Percentiles rank a stretch among this genome's conserved stretches.
Conservation (phyloP, 2,113 vertebrate genomes). For the Microtus richardsoni region DNA sequence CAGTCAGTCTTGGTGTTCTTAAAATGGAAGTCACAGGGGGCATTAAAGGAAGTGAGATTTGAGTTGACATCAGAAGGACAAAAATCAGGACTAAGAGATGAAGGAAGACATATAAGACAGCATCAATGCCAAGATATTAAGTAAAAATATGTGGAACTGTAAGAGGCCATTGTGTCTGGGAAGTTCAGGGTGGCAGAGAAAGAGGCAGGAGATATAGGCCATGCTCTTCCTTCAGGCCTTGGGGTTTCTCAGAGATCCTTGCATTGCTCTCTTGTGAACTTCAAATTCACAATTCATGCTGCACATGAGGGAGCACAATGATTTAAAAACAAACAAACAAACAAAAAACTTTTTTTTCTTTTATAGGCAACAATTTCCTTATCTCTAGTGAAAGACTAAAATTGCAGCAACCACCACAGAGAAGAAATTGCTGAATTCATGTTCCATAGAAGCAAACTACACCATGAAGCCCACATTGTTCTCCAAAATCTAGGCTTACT, state of each 20-base stretch:
- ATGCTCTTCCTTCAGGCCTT: constrained; percentile 53
- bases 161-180: constrained; percentile 19
- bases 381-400: background rate
- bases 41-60: background rate
- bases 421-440: background rate
- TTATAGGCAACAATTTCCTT: constrained; percentile 12
- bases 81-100: constrained; percentile 8
- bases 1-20: background rate
- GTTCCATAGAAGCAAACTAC: background rate
- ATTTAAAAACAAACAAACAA: constrained; percentile 15
- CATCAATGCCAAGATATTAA: background rate
- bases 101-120: background rate
- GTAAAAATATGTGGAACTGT: constrained; percentile 56
- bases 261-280: background rate
- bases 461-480: constrained; percentile 23
- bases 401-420: background rate
- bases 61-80: constrained; percentile 4
- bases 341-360: background rate
- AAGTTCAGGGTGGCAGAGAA: background rate
- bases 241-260: background rate
- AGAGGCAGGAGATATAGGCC: constrained; percentile 4
- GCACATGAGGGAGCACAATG: background rate
- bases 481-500: constrained; percentile 85
- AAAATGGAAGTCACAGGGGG: background rate
- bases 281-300: background rate